Conservation (phyloP, 2,888 invertebrate genomes). For the Drosophila siamana region DNA sequence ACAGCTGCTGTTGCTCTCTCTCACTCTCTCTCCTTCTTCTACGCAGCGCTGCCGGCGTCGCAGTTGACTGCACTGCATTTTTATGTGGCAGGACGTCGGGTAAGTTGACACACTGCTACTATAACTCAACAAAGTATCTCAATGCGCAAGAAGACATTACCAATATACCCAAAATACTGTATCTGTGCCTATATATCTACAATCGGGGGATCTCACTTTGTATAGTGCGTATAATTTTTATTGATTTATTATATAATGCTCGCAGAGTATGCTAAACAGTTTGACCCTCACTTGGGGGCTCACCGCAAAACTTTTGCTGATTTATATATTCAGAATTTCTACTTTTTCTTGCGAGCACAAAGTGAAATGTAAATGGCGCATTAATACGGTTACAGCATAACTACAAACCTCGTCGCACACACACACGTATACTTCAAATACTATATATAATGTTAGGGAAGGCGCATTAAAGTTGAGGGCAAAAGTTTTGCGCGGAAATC, state of each 20-base stretch:
- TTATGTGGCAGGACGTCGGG: slow-evolving; percentile 17
- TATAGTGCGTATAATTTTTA: slow-evolving; percentile 9
- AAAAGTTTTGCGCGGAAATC: slow-evolving; percentile 65
- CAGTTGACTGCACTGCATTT: slow-evolving; percentile 22
- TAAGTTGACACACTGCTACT: slow-evolving; percentile 19
- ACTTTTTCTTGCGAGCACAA: slow-evolving; percentile 41
- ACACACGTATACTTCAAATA: not conserved
- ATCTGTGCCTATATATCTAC: too few species aligned
- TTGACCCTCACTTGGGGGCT: slow-evolving; percentile 28
- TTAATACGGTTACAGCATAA: slow-evolving; percentile 48
- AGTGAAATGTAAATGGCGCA: slow-evolving; percentile 69
- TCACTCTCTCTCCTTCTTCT: slow-evolving; percentile 43
- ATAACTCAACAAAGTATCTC: slow-evolving; percentile 20
- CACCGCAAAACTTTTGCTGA: slow-evolving; percentile 47
- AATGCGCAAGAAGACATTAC: slow-evolving; percentile 18
- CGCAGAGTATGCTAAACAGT: slow-evolving; percentile 10
- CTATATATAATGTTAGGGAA: slow-evolving; percentile 30
- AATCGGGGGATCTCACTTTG: not conserved
- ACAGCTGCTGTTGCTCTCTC: slow-evolving; percentile 57
- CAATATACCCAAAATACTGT: not conserved
- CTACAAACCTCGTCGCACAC: slow-evolving; percentile 9
- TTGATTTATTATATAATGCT: slow-evolving; percentile 13
- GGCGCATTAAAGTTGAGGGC: slow-evolving; percentile 55
- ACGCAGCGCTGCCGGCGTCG: slow-evolving; percentile 21
- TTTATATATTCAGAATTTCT: slow-evolving; percentile 68